phyloP scores from a whole-genome alignment of 2,113 vertebrate species.

The Indri indri region DNA sequence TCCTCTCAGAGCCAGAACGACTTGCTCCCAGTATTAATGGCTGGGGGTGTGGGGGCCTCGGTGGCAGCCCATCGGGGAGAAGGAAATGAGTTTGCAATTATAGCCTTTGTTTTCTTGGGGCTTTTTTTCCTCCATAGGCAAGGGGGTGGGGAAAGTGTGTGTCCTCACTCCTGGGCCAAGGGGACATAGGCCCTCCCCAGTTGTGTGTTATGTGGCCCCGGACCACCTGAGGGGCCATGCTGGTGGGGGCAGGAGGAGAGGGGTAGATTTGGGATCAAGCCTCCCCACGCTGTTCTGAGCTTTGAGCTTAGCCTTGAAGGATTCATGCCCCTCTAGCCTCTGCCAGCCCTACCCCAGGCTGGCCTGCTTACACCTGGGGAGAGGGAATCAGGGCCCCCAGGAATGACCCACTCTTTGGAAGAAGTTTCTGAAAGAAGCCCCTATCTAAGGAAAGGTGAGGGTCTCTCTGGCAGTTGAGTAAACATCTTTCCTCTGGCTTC shows the following conservation, averaged over 20 bases:
- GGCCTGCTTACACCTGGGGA: not conserved
- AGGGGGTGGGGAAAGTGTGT: rapidly evolving
- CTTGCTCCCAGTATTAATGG: not conserved
- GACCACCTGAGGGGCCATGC: rapidly evolving
- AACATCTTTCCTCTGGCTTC: not conserved
- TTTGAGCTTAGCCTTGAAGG: not conserved
- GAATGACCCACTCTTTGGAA: not conserved
- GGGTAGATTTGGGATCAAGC: not conserved
- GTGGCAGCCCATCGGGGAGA: not conserved
- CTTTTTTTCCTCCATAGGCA: conserved; percentile 41
- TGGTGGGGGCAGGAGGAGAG: not conserved
- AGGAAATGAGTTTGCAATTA: conserved; percentile 68
- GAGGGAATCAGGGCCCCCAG: not conserved
- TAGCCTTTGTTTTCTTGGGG: conserved; percentile 48
- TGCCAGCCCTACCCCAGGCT: not conserved
- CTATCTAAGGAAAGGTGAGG: not conserved
- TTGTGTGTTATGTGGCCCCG: rapidly evolving
- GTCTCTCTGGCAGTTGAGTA: not conserved
- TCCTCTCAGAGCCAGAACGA: not conserved
- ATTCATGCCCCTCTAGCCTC: not conserved
- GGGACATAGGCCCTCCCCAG: not conserved
- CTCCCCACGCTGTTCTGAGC: not conserved
- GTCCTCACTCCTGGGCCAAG: not conserved
- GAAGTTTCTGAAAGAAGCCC: not conserved
- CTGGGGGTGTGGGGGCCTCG: not conserved